Base-by-base conservation (phyloP, 2,113 vertebrate species). In the Trematomus loennbergii region DNA sequence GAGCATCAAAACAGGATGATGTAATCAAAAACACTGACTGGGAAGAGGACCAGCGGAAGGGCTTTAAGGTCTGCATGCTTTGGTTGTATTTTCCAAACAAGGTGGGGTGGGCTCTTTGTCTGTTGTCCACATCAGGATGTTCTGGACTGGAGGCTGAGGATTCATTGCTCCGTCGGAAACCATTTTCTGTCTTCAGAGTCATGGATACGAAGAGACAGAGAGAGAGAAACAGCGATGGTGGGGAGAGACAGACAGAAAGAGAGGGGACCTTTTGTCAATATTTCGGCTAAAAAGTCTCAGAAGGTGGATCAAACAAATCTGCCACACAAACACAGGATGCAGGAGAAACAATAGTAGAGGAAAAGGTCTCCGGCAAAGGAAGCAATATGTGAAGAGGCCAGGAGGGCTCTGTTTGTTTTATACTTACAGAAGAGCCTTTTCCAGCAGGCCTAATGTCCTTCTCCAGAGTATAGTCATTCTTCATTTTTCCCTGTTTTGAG, bases 51-150 rank as follows among this genome's bases (percentile, higher is more conserved):
- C 61, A 87, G 61, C 88, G 88, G 68, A 92, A 20, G 16, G 87
- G 79, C 77, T 78, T 90, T 75, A 94, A 77, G 3, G 81, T 93
- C 92, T 95, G 94, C 17, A 95, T 85, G 91, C 93, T 94, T 25
- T 72, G 68, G 3, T 94, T 72, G 59, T 96, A 95, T 85, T 95
- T 96, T 49, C 90, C 82, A 3, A 40, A 40, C 18, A 43, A 54
- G 6, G 92, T 72, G 0, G 87, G 80, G 15, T 54, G 88, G n/a
- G 68, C 52, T 3, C 8, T 66, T 52, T 79, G 59, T 49, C 69
- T 52, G 72, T 62, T 53, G 6, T 92, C 86, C 73, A 85, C 48
- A 1, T 88, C 82, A 18, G 79, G 53, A 0, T 87, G 36, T 17
- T 85, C 78, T 17, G 75, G 61, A 61, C 43, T 83, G 65, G 84